Base-by-base conservation (phyloP, 2,113 vertebrate species). In the Rattus rattus region DNA sequence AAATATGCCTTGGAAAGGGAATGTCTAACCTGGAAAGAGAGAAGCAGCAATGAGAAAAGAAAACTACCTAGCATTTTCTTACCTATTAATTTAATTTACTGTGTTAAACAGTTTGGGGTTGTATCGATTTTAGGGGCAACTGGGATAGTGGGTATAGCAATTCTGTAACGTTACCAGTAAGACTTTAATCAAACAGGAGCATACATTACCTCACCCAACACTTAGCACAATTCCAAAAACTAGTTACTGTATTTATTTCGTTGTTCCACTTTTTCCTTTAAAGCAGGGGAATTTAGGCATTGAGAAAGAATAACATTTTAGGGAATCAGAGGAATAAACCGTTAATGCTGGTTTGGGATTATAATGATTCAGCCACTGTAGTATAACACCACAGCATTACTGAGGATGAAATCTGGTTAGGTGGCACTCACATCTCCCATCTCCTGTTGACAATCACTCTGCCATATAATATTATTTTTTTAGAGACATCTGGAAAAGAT, bases 21-120 rank as follows among this genome's bases (percentile, higher is more conserved):
- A 28, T 36, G 8, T 70, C 20, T 87, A 94, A 67, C 7, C 52
- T 90, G 61, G 65, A 81, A 70, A 81, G 33, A 17, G 49, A 56
- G 4, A 79, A 63, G 2, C 39, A 72, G 36, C 33, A 95, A 81
- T 13, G 67, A 95, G 22, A 79, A 94, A 69, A 94, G 63, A 75
- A 95, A 94, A 70, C 54, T 20, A 63, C 36, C 52, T 69, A 90
- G 20, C 36, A 83, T 79, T 94, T 97, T 59, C n/a, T 89, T 88
- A 36, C 84, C 81, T 67, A 54, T 79, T 84, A 91, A 72, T 13
- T 77, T 33, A 49, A 9, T 92, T 81, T 94, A n/a, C 76, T 86
- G 13, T 77, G 26, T 26, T 70, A 88, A 81, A 39, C 24, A 65
- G 43, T 77, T 22, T 65, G 67, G 73, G 36, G 7, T 36, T 56